These are phyloP conservation scores for Tricholaema leucomelas DNA, from an alignment of 2,113 vertebrate species.

Conservation along the genomic window DNA sequence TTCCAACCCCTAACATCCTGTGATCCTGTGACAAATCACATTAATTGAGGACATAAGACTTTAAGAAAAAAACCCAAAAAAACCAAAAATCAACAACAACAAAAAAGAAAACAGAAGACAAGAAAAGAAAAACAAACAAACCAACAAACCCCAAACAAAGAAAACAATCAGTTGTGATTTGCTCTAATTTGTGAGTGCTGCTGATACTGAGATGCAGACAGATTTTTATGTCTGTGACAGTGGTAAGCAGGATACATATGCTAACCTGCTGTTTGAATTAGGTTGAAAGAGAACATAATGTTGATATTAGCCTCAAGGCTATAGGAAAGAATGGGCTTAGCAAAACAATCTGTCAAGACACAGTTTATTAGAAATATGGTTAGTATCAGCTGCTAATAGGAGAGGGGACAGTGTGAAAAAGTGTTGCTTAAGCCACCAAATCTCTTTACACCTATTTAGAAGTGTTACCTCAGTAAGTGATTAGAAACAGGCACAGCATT, in stretches of 20 bases:
- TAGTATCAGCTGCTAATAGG: constrained; percentile 3
- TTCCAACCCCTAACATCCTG: no score
- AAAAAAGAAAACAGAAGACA: no score
- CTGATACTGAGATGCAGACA: not conserved
- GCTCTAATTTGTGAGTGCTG: not conserved
- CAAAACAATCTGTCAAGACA: not conserved
- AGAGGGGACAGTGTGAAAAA: not conserved
- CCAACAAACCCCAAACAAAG: no score
- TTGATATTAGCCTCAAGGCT: not conserved
- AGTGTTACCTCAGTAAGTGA: not conserved
- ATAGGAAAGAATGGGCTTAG: not conserved
- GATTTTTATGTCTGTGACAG: not conserved
- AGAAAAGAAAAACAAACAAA: no score
- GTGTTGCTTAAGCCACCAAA: not conserved
- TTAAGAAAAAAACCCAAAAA: not conserved
- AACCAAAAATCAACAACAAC: no score
- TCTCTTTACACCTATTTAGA: constrained; percentile 26
- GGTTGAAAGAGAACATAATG: not conserved
- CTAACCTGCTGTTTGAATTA: not conserved
- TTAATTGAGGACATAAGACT: not conserved
- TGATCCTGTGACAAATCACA: no score
- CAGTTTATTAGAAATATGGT: not conserved
- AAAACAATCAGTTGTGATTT: not conserved
- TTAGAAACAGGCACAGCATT: not conserved
- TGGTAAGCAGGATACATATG: not conserved